Evolutionary conservation across 1,140 invertebrate genomes (phyloP), one percentile per base, ranked within the genome.

Genomic region (Caenorhabditis latens): DNA sequence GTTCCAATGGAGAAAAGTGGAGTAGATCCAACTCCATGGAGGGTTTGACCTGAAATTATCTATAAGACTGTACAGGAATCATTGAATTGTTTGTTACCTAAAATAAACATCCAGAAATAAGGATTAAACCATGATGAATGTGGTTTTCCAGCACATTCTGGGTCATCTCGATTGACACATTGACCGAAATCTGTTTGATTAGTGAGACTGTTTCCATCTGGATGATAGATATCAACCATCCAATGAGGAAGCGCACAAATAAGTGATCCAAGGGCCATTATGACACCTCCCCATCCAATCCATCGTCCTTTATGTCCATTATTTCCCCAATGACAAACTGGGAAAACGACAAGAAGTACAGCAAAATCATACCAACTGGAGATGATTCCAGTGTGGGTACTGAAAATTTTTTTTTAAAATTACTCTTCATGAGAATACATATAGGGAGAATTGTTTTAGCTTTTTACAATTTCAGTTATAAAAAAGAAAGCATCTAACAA

Each of bases 341-440:
- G 91, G 86, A 92, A 92, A 24, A 92, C 92, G 83, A 91, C 91
- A 19, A 92, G 58, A 24, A 92, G 85, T 4, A 92, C 90, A 21
- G 91, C 91, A 65, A 92, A 92, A 85, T 92, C 91, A 79, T 92
- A 92, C 91, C 92, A 92, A 88, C 90, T 91, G 2, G 91, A 91
- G 67, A 92, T 92, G 61, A 92, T 92, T 50, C 91, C 91, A n/a
- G 91, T 92, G 63, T 92, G 92, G 14, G 92, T 92, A 87, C 91
- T 92, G 85, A 85, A 91, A 88, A n/a, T n/a, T n/a, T n/a, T n/a
- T n/a, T n/a, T n/a, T n/a, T n/a, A n/a, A n/a, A n/a, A n/a, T n/a
- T n/a, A n/a, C n/a, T n/a, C 14, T 50, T 50, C 50, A 16, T 11
- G 14, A 50, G 50, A 50, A 4, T 0, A 50, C 50, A 11, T 50